Base-by-base conservation (phyloP, 2,797 vertebrate species). In the Acrossocheilus fasciatus region DNA sequence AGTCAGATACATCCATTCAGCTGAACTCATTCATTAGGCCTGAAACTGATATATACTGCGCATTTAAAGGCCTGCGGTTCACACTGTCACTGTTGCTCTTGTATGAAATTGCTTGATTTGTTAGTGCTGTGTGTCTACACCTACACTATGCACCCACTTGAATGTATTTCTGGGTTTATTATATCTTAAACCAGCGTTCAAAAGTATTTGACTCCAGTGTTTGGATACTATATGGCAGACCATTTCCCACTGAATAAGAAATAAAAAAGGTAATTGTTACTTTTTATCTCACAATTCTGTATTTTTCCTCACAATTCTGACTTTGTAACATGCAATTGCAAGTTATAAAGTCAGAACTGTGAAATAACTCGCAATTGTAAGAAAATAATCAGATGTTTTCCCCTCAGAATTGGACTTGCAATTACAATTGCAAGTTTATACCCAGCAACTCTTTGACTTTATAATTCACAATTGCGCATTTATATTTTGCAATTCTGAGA, bases 11-110 rank as follows among this genome's bases (percentile, higher is more conserved):
- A 78, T 81, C 57, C 17, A 23, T 73, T 54, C 43, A 36, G 39
- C 34, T 59, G 39, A 57, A 79, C 70, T 82, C 87, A 85, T 88
- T 66, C 66, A 81, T 87, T 86, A 85, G 68, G 43, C 79, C 52
- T 75, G 54, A 75, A 85, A 83, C 54, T 83, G 79, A 85, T 82
- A 76, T 45, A 89, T 86, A 39, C 47, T 26, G 57, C n/a, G n/a
- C 82, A 85, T 77, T 74, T 86, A 66, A 66, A 88, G 79, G 43
- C 73, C 57, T 47, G 73, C 12, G 20, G 62, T 78, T 82, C 81
- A 80, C 78, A 34, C 26, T 30, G n/a, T 41, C 66, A 11, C 47
- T 68, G 62, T 52, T 74, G 47, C 36, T 52, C 52, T 66, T 72
- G n/a, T 41, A 59, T 45, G 30, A 36, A 82, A 52, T 54, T 54